phyloP scores from a whole-genome alignment of 2,797 vertebrate genomes.

The Cichlasoma orientale region DNA sequence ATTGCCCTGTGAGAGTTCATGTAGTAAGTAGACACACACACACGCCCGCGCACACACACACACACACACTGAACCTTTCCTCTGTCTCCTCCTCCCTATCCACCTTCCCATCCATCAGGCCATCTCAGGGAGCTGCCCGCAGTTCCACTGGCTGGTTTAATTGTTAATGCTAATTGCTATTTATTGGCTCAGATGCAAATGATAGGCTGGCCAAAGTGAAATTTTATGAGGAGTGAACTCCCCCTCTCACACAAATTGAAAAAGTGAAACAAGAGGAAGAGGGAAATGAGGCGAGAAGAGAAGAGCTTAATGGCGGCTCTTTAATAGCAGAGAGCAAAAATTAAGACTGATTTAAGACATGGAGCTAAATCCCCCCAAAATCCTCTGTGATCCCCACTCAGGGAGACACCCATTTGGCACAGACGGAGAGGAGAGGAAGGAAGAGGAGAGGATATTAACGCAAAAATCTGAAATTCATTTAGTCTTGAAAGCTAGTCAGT shows the following conservation, averaged over 20 bases:
- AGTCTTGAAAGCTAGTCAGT: constrained; percentile 21
- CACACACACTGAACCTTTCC: constrained; percentile 53
- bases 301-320: constrained; percentile 99
- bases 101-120: constrained; percentile 92
- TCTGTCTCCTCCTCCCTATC: constrained; percentile 69
- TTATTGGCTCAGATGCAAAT: constrained; percentile 99
- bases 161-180: constrained; percentile 99
- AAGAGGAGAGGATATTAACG: constrained; percentile 15
- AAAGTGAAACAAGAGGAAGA: constrained; percentile 99
- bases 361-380: constrained; percentile 84
- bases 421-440: constrained; percentile 29
- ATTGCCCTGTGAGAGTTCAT: constrained; percentile 71
- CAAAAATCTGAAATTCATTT: constrained; percentile 32
- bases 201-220: constrained; percentile 99
- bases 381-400: constrained; percentile 96
- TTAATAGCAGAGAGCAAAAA: constrained; percentile 99
- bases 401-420: constrained; percentile 81
- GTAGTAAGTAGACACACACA: constrained; percentile 46
- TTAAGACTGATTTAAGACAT: constrained; percentile 99
- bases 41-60: constrained; percentile 17
- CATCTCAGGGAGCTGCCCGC: constrained; percentile 97
- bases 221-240: constrained; percentile 99
- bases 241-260: constrained; percentile 99
- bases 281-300: constrained; percentile 99
- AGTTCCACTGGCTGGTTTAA: constrained; percentile 99